Conservation (phyloP, 2,888 invertebrate genomes). For the Xylota segnis region DNA sequence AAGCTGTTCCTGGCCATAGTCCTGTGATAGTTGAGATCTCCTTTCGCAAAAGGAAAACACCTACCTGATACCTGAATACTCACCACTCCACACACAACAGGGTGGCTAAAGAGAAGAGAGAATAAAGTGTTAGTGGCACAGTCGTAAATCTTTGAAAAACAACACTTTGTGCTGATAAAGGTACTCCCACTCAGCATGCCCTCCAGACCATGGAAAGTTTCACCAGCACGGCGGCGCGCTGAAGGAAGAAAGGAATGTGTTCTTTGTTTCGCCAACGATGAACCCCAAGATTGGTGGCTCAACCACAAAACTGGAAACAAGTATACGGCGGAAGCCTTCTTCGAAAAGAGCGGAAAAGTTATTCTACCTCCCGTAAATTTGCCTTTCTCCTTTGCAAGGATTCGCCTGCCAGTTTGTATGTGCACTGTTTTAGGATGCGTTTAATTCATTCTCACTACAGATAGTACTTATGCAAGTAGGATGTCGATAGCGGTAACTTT, state of each 20-base stretch:
- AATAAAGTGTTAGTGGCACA: constrained; percentile 63
- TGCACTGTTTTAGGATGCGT: constrained; percentile 58
- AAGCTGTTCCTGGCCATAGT: constrained; percentile 32
- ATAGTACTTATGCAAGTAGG: constrained; percentile 63
- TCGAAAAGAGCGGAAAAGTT: constrained; percentile 47
- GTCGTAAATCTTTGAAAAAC: constrained; percentile 65
- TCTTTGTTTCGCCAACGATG: constrained; percentile 66
- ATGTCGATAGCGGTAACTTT: constrained; percentile 73
- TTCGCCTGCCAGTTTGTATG: not conserved
- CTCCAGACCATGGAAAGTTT: constrained; percentile 46
- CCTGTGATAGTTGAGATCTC: not conserved
- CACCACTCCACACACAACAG: not conserved
- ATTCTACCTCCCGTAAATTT: not conserved
- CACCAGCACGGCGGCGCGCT: too few species aligned
- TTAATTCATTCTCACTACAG: constrained; percentile 57
- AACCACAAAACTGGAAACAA: constrained; percentile 53
- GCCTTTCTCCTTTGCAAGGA: constrained; percentile 11
- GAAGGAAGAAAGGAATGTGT: constrained; percentile 43
- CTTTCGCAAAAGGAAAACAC: constrained; percentile 8
- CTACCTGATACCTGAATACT: constrained; percentile 38
- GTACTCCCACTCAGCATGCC: not conserved
- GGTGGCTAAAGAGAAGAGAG: constrained; percentile 26
- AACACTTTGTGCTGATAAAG: constrained; percentile 58
- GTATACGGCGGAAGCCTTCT: constrained; percentile 25
- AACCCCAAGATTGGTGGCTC: constrained; percentile 59